A percentile compares a stretch with the other conserved stretches of the same genome.
These are phyloP conservation scores for Sebastes taczanowskii DNA, from an alignment of 2,797 vertebrate genomes.

Conservation along the genomic window DNA sequence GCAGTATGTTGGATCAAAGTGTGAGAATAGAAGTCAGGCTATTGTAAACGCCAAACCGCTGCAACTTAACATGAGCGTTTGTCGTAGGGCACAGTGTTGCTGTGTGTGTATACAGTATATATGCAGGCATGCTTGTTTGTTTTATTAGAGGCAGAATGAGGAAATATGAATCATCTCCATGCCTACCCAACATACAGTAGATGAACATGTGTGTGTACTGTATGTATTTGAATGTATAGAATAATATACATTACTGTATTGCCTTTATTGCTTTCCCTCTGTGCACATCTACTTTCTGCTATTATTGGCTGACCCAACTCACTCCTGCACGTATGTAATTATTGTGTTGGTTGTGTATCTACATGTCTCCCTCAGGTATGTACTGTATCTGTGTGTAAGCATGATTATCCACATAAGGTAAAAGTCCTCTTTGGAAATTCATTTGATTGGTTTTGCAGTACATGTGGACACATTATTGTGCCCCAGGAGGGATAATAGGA, in stretches of 20 bases:
- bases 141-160: neutral
- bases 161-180: neutral
- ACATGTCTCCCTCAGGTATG: constrained; percentile 8
- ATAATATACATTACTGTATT: neutral
- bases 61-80: neutral
- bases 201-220: neutral
- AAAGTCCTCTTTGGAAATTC: constrained; percentile 21
- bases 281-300: neutral
- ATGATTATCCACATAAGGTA: constrained; percentile 6
- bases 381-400: neutral
- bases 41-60: neutral
- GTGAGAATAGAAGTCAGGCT: neutral
- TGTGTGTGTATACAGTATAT: neutral
- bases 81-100: neutral
- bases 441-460: constrained; percentile 11
- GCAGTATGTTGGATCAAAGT: neutral
- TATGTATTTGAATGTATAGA: neutral
- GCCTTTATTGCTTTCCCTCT: neutral
- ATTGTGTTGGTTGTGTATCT: neutral
- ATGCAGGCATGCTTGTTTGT: neutral
- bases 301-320: neutral
- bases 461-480: neutral
- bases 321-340: neutral
- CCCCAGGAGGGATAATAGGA: constrained; percentile 15
- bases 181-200: neutral